phyloP scores from a whole-genome alignment of 64 coral and sea anemone genomes.

The Porites australiensis region DNA sequence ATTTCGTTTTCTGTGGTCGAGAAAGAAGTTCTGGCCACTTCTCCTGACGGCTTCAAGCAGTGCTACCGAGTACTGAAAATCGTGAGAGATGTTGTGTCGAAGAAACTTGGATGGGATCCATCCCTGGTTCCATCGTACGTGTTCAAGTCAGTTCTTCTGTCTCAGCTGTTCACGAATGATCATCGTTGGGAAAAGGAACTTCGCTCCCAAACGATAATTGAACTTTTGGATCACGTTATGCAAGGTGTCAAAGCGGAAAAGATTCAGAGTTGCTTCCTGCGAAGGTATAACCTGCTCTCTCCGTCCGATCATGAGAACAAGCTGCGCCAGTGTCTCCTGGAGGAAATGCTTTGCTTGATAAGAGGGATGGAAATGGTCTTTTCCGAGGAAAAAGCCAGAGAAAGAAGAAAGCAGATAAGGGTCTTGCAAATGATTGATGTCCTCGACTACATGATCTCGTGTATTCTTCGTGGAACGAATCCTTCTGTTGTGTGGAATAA shows the following conservation, averaged over 20 bases:
- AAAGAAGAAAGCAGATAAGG: neutral
- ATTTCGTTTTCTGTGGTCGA: constrained; percentile 43
- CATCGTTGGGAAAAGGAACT: constrained; percentile 4
- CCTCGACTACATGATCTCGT: constrained; percentile 7
- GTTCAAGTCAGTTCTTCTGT: constrained; percentile 20
- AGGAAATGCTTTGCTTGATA: constrained; percentile 22
- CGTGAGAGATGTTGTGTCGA: neutral
- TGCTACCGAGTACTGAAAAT: constrained; percentile 39
- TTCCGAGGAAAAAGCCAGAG: neutral
- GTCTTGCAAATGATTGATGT: constrained; percentile 25
- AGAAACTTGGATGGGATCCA: neutral
- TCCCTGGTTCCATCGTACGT: constrained; percentile 45
- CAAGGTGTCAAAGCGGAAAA: neutral
- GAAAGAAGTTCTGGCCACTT: constrained; percentile 38
- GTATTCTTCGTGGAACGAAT: neutral
- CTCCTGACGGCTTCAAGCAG: constrained; percentile 16
- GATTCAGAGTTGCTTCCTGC: constrained; percentile 15
- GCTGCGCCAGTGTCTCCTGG: constrained; percentile 15
- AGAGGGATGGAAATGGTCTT: neutral
- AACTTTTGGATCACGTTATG: neutral
- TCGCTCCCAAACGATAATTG: neutral
- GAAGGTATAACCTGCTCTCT: neutral
- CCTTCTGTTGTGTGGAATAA: constrained; percentile 12
- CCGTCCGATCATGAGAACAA: neutral
- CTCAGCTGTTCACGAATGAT: neutral